Conservation (phyloP, 1,140 invertebrate species). For the Caenorhabditis remanei region DNA sequence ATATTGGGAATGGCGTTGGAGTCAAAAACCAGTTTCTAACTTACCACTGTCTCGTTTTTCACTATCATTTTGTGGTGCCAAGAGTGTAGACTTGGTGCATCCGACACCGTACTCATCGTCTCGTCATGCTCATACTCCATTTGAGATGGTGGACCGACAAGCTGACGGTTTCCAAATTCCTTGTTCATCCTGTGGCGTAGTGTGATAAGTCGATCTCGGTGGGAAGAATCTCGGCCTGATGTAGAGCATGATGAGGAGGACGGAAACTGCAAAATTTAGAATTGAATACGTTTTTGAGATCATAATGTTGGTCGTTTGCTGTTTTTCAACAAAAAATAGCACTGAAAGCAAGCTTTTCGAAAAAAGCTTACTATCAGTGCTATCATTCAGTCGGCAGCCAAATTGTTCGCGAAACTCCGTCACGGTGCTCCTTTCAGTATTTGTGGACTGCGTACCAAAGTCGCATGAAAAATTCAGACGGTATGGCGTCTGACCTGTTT, state of each 20-base stretch:
- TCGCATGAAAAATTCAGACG: no score
- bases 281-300: background rate
- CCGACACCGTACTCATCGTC: constrained; percentile 33
- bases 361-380: no score
- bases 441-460: no score
- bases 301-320: no score
- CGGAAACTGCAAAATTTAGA: background rate
- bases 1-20: no score
- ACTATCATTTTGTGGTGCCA: constrained; percentile 53
- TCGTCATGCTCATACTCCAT: constrained; percentile 33
- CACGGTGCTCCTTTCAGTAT: no score
- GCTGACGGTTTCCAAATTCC: constrained; percentile 48
- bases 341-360: background rate
- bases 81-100: constrained; percentile 41
- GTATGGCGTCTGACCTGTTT: no score
- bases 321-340: background rate
- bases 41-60: constrained; percentile 26
- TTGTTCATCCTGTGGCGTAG: constrained; percentile 46
- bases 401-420: no score
- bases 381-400: no score
- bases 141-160: background rate
- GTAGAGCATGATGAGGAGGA: background rate
- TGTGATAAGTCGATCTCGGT: constrained; percentile 17
- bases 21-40: background rate
- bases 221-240: constrained; percentile 1